A percentile compares a stretch with the other conserved stretches of the same genome.
Conservation (phyloP, 2,113 vertebrate species). For the Polypterus senegalus region DNA sequence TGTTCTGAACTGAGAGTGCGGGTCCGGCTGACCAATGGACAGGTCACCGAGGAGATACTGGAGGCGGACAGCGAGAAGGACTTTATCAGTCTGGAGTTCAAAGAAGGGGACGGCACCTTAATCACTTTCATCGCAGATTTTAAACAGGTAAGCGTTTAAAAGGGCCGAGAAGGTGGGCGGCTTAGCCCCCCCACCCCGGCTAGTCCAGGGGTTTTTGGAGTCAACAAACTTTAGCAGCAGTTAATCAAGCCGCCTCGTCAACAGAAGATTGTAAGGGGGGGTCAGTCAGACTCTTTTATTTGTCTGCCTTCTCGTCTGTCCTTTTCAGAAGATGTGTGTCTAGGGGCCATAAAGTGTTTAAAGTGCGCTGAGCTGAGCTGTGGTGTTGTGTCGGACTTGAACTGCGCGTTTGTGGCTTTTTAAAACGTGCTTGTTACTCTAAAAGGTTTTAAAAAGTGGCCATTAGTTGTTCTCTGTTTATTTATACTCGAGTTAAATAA, state of each 20-base stretch:
- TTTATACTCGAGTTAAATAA: no score
- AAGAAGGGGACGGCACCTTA: constrained; percentile 74
- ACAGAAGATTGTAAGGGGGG: background rate
- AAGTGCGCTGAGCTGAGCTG: no score
- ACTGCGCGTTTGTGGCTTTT: no score
- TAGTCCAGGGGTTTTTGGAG: no score
- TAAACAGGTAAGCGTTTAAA: constrained; percentile 61
- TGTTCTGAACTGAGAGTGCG: constrained; percentile 72
- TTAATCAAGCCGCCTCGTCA: background rate
- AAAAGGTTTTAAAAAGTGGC: no score
- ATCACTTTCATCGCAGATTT: constrained; percentile 82
- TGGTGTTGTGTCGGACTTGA: no score
- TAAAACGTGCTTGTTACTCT: no score
- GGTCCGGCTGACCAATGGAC: constrained; percentile 72
- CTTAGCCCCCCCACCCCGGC: no score
- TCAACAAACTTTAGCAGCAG: no score
- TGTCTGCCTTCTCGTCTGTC: background rate
- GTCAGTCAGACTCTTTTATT: background rate
- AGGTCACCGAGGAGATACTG: constrained; percentile 77
- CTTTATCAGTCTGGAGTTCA: constrained; percentile 76
- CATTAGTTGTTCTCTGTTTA: no score
- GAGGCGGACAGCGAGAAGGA: constrained; percentile 79
- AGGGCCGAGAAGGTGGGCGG: background rate
- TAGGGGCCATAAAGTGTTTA: no score
- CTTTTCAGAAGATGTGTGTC: no score